These are phyloP conservation scores for Heliconius himera DNA, from an alignment of 1,140 invertebrate species.

Conservation along the genomic window DNA sequence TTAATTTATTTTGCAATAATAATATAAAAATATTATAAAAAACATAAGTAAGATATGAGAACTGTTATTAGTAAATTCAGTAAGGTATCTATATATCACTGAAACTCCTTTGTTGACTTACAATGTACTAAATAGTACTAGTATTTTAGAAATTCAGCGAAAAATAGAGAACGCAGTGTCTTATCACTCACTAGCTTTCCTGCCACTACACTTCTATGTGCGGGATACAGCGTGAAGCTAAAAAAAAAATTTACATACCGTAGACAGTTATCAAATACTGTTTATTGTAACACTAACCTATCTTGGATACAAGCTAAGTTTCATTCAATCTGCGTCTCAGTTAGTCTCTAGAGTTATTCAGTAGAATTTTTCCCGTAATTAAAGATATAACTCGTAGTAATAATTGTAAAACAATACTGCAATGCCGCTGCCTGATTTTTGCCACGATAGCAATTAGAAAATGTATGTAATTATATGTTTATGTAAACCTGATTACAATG, in stretches of 20 bases:
- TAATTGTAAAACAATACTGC: slow-evolving; percentile 46
- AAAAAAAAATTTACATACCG: too few relatives aligned
- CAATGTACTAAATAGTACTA: too few relatives aligned
- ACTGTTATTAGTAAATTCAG: too few relatives aligned
- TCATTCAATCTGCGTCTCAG: not conserved
- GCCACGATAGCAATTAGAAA: slow-evolving; percentile 46
- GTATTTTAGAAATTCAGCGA: too few relatives aligned
- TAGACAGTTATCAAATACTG: not conserved
- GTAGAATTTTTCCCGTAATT: slow-evolving; percentile 46
- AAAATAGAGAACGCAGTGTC: too few relatives aligned
- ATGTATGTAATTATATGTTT: slow-evolving; percentile 43
- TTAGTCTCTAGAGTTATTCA: slow-evolving; percentile 8
- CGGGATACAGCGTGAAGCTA: too few relatives aligned
- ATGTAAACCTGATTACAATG: slow-evolving; percentile 36
- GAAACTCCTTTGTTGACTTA: too few relatives aligned
- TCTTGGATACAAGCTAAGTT: not conserved
- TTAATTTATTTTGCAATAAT: not conserved
- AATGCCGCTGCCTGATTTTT: slow-evolving; percentile 40
- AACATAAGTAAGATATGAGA: not conserved
- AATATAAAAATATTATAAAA: not conserved
- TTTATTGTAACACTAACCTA: not conserved
- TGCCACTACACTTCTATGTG: too few relatives aligned
- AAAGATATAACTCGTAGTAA: slow-evolving; percentile 40
- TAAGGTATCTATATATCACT: too few relatives aligned
- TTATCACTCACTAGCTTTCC: too few relatives aligned